Evolutionary conservation across 1,140 invertebrate species (phyloP), one percentile per base, ranked within the genome.

Genomic region (Agraylea sexmaculata): DNA sequence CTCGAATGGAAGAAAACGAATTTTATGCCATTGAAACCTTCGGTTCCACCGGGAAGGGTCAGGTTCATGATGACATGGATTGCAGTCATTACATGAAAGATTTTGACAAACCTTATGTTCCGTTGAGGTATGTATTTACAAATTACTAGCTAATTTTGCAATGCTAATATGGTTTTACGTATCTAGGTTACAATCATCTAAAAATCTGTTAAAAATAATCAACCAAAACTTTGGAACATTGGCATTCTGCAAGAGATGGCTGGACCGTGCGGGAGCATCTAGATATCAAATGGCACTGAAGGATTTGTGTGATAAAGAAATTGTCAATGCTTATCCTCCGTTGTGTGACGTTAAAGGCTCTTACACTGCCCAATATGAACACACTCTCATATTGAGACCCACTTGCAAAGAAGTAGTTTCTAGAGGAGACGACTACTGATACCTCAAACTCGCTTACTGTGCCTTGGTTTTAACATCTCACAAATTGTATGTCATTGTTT

Each of bases 1-100:
- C 85, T 4, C 77, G 84, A 38, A 99, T 99, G 96, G 96, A 99
- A 68, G 93, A 98, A 65, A 89, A 94, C 60, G 94, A 98, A 64
- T 91, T 98, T 58, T 99, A 98, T 69, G 96, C 96, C 0, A 99
- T 99, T 47, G 96, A 99, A 68, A 99, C 96, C 1, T 99, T 99
- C 60, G 96, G 96, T 5, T 97, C 92, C 2, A 99, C 96, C 10
- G 96, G 96, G 3, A 81, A 84, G 47, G 96, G 96, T 10, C 71
- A 88, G 37, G 94, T 99, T 1, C 91, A 97, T 60, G 94, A 99
- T 62, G 96, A 99, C 59, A 93, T 98, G 85, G 95, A 99, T 55
- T 89, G 86, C 46, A 98, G 93, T 20, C 96, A 99, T 69, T 99
- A 99, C 56, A 99, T 99, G 95, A 99, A 98, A 63, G 94, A 95